phyloP scores from a whole-genome alignment of 2,888 invertebrate genomes.

The Pheosia tremula region DNA sequence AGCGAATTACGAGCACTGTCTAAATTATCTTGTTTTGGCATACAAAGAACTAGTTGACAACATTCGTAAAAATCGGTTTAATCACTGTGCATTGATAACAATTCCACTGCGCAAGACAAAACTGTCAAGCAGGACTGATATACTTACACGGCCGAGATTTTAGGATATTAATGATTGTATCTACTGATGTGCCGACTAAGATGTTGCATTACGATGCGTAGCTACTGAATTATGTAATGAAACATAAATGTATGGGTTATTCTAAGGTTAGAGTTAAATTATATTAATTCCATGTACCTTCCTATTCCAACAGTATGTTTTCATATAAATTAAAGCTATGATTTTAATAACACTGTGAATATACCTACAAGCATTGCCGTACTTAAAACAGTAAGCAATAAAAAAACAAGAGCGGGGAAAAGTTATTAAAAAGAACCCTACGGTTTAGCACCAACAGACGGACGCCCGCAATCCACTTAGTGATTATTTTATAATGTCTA shows the following conservation, averaged over 20 bases:
- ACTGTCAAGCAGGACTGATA: not conserved
- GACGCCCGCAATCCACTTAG: slow-evolving; percentile 36
- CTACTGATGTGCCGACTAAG: not conserved
- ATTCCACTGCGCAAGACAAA: not conserved
- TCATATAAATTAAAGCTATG: too few species aligned
- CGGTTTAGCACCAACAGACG: slow-evolving; percentile 29
- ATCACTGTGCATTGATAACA: not conserved
- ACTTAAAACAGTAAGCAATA: not conserved
- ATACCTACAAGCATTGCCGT: too few species aligned
- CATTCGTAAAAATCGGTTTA: not conserved
- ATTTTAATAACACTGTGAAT: too few species aligned
- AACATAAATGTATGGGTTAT: too few species aligned
- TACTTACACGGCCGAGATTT: not conserved
- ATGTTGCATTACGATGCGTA: too few species aligned
- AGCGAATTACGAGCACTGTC: too few species aligned
- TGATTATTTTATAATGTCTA: slow-evolving; percentile 44
- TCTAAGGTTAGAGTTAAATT: too few species aligned
- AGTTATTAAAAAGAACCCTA: not conserved
- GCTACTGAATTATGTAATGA: too few species aligned
- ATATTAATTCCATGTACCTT: too few species aligned
- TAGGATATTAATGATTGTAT: not conserved
- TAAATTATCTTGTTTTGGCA: not conserved
- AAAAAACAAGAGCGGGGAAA: not conserved
- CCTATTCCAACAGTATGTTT: too few species aligned
- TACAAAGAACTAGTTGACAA: not conserved